These are phyloP conservation scores for Orbicella faveolata DNA, from an alignment of 64 coral and sea anemone genomes.

Conservation along the genomic window DNA sequence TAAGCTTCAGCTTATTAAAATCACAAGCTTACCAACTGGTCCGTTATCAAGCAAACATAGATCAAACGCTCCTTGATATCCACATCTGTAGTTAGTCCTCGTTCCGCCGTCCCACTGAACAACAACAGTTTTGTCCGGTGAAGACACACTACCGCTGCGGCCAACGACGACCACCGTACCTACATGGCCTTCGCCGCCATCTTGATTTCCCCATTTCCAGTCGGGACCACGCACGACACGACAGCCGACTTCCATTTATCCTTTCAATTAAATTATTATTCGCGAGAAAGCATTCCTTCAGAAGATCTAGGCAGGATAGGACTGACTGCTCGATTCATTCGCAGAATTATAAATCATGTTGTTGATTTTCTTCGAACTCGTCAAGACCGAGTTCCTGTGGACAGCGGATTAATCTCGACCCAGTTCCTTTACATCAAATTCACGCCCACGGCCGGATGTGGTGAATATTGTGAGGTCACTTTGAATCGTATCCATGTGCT, in stretches of 20 bases:
- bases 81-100: constrained; percentile 96
- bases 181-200: constrained; percentile 92
- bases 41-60: constrained; percentile 80
- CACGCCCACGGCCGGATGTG: constrained; percentile 21
- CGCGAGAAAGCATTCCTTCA: neutral
- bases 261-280: neutral
- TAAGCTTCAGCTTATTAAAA: too few relatives aligned
- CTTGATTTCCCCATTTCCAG: constrained; percentile 96
- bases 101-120: constrained; percentile 95
- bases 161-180: constrained; percentile 94
- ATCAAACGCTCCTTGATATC: constrained; percentile 82
- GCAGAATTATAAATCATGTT: constrained; percentile 11
- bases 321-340: neutral
- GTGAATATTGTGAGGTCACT: too few relatives aligned
- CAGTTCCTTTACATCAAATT: neutral
- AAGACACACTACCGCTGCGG: constrained; percentile 65
- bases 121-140: constrained; percentile 95
- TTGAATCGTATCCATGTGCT: too few relatives aligned
- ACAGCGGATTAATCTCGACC: constrained; percentile 21
- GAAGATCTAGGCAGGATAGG: neutral
- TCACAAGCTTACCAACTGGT: constrained; percentile 64
- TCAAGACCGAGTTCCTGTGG: neutral
- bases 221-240: constrained; percentile 89
- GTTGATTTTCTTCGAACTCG: constrained; percentile 14
- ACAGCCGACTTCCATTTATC: constrained; percentile 74